Evolutionary conservation across 2,797 vertebrate species (phyloP).

Genomic region (Darevskia mixta): DNA sequence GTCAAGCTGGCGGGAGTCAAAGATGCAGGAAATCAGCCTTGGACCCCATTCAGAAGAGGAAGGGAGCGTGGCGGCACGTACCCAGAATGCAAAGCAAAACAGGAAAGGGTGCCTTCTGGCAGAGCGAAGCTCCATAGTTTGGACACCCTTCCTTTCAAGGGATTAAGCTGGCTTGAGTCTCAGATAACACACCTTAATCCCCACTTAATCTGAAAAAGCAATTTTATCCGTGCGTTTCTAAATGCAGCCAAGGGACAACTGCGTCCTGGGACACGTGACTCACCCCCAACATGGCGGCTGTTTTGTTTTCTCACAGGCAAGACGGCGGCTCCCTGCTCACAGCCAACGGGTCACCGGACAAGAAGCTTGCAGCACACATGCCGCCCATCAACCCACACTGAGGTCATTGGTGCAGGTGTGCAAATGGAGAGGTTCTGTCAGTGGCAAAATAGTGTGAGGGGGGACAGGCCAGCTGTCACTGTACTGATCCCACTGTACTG

Average conservation of each 20-base stretch:
- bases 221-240: not conserved
- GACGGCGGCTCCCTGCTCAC: not conserved
- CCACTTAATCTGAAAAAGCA: conserved; percentile 34
- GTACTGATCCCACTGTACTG: no score
- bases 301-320: not conserved
- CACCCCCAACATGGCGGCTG: not conserved
- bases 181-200: not conserved
- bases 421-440: not conserved
- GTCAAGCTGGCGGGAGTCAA: conserved; percentile 76
- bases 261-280: not conserved
- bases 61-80: conserved; percentile 13
- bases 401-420: not conserved
- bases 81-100: not conserved
- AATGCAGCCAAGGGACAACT: accelerated
- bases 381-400: not conserved
- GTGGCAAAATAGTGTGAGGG: not conserved
- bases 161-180: conserved; percentile 15
- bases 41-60: conserved; percentile 59
- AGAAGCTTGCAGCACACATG: not conserved
- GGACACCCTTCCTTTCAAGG: not conserved
- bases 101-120: conserved; percentile 28
- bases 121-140: not conserved
- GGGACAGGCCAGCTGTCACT: not conserved
- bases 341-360: not conserved
- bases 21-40: conserved; percentile 71